Conservation (phyloP, 2,113 vertebrate genomes). For the Centropus unirufus region DNA sequence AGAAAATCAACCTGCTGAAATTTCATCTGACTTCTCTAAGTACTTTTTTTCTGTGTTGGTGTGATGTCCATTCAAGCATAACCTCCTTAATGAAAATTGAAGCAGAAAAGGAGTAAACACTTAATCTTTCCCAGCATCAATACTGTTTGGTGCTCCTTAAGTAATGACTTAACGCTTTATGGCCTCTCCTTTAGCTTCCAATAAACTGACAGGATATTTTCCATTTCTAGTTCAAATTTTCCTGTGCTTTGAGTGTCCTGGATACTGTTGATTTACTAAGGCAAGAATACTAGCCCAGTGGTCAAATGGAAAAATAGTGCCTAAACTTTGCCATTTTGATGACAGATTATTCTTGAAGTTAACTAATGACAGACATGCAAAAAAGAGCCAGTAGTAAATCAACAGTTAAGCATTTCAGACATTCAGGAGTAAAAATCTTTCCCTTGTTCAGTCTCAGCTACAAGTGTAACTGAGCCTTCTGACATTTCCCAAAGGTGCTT, state of each 20-base stretch:
- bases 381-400: neutral
- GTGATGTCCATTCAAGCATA: neutral
- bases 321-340: neutral
- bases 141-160: neutral
- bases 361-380: neutral
- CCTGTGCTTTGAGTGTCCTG: neutral
- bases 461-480: accelerated
- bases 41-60: neutral
- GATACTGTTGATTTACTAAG: neutral
- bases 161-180: neutral
- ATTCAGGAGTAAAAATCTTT: neutral
- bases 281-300: neutral
- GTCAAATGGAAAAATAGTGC: neutral
- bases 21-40: neutral
- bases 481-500: neutral
- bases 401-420: neutral
- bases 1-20: neutral
- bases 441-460: neutral
- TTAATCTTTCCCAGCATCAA: neutral
- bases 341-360: neutral
- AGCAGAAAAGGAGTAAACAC: neutral
- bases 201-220: neutral
- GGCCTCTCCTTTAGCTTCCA: neutral
- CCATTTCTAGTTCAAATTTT: neutral
- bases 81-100: neutral